phyloP scores from a whole-genome alignment of 2,888 invertebrate genomes.

The Drosophila nr. perissopoda region DNA sequence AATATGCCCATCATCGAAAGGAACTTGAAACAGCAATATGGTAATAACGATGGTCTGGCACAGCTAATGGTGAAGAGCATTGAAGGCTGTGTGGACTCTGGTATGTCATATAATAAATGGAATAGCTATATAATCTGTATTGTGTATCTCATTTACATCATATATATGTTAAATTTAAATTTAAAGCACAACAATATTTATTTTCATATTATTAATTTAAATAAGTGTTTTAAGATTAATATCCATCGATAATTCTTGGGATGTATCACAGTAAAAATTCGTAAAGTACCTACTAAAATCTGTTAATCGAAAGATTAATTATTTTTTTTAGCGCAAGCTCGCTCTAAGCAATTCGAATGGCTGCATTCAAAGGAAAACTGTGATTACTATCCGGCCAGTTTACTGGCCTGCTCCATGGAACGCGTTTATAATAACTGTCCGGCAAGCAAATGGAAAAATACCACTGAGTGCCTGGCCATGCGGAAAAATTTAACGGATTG shows the following conservation, averaged over 20 bases:
- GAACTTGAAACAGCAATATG: conserved; percentile 49
- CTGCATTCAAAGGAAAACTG: conserved; percentile 54
- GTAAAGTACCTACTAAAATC: not conserved
- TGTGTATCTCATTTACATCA: not conserved
- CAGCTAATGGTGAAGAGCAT: conserved; percentile 45
- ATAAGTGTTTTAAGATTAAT: not conserved
- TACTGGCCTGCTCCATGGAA: conserved; percentile 63
- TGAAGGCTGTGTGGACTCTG: conserved; percentile 35
- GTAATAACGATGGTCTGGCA: conserved; percentile 32
- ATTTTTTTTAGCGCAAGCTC: conserved; percentile 38
- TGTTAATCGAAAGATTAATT: not conserved
- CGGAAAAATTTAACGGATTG: conserved; percentile 56
- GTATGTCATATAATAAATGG: conserved; percentile 22
- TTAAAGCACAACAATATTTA: not conserved
- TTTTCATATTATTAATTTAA: not conserved
- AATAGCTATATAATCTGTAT: not conserved
- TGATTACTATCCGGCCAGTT: conserved; percentile 59
- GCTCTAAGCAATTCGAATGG: conserved; percentile 55
- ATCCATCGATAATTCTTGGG: not conserved
- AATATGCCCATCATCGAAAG: conserved; percentile 42
- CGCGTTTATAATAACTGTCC: conserved; percentile 68
- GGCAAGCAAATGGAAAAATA: conserved; percentile 57
- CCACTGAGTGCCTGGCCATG: conserved; percentile 57
- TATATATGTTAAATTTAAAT: not conserved
- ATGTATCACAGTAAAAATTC: not conserved